A percentile compares a stretch with the other conserved stretches of the same genome.
Conservation (phyloP, 2,797 vertebrate species). For the Pangasius larnaudii region DNA sequence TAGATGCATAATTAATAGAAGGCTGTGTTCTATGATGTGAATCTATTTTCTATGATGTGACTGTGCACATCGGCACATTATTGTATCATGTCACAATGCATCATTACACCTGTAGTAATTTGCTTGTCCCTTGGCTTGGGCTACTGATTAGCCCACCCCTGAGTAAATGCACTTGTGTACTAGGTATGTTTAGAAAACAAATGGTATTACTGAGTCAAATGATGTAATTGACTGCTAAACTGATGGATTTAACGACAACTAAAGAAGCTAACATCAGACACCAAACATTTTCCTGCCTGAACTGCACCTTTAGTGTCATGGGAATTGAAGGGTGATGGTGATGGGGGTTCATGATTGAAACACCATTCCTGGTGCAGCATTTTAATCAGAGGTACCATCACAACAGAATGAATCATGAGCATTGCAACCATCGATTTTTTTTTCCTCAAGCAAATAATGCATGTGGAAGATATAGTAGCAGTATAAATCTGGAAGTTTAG, state of each 20-base stretch:
- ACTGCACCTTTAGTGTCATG: neutral
- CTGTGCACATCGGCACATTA: neutral
- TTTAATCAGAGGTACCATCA: neutral
- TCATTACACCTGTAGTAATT: neutral
- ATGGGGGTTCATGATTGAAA: neutral
- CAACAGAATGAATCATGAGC: neutral
- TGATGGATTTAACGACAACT: neutral
- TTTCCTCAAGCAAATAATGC: neutral
- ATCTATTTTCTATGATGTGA: too few species aligned
- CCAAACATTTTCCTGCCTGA: neutral
- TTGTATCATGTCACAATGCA: too few species aligned
- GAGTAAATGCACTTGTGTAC: neutral
- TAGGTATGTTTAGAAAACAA: neutral
- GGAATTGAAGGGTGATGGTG: neutral
- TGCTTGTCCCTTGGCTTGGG: neutral
- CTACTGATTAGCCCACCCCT: neutral
- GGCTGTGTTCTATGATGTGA: neutral
- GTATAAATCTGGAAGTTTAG: neutral
- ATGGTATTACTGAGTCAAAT: neutral
- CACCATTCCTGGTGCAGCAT: neutral
- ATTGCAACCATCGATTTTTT: neutral
- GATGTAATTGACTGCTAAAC: neutral
- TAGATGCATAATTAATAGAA: neutral
- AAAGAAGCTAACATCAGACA: neutral
- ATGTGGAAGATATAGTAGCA: neutral